Evolutionary conservation across 2,888 invertebrate genomes (phyloP).

Genomic region (Limulus polyphemus): DNA sequence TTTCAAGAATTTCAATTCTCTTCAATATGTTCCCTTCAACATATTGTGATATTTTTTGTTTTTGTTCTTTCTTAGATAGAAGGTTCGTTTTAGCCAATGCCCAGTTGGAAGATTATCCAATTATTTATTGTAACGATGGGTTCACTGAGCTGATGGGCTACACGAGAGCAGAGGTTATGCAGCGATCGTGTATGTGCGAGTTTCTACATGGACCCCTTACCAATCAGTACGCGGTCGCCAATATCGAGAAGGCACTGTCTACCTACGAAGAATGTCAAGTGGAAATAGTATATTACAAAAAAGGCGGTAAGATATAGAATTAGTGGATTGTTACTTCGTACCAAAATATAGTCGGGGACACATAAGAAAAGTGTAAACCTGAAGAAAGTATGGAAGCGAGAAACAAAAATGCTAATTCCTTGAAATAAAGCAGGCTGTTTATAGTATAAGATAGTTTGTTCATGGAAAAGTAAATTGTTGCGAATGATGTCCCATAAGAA

Average conservation of each 20-base stretch:
- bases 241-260: conserved; percentile 55
- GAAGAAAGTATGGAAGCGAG: too few relatives aligned
- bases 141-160: conserved; percentile 63
- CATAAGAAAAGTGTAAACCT: too few relatives aligned
- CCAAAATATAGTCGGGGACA: too few relatives aligned
- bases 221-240: conserved; percentile 54
- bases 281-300: conserved; percentile 64
- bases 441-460: too few relatives aligned
- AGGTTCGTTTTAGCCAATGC: conserved; percentile 71
- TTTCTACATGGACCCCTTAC: conserved; percentile 68
- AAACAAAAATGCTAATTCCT: too few relatives aligned
- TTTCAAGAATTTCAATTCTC: too few relatives aligned
- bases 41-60: too few relatives aligned
- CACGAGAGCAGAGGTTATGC: conserved; percentile 68
- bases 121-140: conserved; percentile 72
- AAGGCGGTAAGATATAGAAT: conserved; percentile 67
- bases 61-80: conserved; percentile 48
- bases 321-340: too few relatives aligned
- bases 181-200: conserved; percentile 59
- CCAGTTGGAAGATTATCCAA: conserved; percentile 53
- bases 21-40: too few relatives aligned
- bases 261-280: conserved; percentile 63
- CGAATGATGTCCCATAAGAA: too few relatives aligned
- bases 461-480: too few relatives aligned
- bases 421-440: too few relatives aligned